Evolutionary conservation across 2,113 vertebrate genomes (phyloP).

Genomic region (Microcebus ravelobensis): DNA sequence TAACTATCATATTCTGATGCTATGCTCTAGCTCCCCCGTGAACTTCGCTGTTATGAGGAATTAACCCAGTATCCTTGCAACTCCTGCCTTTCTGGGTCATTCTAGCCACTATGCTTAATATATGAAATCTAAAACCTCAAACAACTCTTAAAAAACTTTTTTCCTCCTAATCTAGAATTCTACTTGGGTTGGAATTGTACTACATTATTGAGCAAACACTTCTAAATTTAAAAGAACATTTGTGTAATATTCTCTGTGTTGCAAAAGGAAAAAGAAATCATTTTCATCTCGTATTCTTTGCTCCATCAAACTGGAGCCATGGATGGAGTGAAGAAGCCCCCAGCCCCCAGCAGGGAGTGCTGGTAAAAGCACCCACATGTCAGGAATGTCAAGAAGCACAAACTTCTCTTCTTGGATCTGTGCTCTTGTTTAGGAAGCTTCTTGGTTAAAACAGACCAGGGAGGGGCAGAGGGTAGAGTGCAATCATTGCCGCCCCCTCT

Average conservation of each 20-base stretch:
- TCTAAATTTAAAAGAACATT: background rate
- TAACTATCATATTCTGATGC: background rate
- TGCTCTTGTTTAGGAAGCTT: background rate
- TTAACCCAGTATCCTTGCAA: background rate
- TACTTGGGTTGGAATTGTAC: background rate
- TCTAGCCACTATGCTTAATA: background rate
- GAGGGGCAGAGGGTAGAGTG: background rate
- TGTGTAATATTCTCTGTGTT: background rate
- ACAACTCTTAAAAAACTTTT: background rate
- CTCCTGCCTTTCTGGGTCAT: background rate
- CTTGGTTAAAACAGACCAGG: background rate
- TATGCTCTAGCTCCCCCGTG: background rate
- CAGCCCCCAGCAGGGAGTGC: fast-evolving
- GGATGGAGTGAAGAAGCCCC: background rate
- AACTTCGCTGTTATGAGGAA: background rate
- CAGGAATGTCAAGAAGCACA: background rate
- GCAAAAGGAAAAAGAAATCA: background rate
- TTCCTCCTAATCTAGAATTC: background rate
- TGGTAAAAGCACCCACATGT: background rate
- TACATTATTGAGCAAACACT: background rate
- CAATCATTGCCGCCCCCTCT: too few relatives aligned
- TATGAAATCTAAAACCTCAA: background rate
- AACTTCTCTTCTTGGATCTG: background rate
- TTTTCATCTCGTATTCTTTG: background rate
- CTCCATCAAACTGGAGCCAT: background rate